These are phyloP conservation scores for Steinernema carpocapsae DNA, from an alignment of 2,888 invertebrate genomes.

Conservation along the genomic window DNA sequence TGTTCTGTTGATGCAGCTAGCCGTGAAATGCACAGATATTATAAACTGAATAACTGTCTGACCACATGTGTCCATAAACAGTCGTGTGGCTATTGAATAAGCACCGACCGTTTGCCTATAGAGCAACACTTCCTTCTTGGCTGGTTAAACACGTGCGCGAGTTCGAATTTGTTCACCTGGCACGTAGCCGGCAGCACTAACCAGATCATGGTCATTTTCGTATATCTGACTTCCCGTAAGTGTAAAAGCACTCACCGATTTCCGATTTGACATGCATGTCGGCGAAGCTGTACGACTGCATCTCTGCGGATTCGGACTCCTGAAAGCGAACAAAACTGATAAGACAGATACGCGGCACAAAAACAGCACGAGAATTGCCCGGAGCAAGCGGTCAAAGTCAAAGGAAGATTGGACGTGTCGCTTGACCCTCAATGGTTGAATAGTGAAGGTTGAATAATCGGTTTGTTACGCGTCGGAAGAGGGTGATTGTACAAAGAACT, in stretches of 20 bases:
- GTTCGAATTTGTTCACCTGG: conserved; percentile 28
- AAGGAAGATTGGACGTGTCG: too few relatives aligned
- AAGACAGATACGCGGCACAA: not conserved
- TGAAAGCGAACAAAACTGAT: not conserved
- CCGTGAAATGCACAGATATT: too few relatives aligned
- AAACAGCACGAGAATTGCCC: not conserved
- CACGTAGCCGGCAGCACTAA: not conserved
- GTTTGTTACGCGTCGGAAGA: conserved; percentile 12
- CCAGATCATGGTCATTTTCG: conserved; percentile 14
- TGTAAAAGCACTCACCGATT: not conserved
- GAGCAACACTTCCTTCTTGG: conserved; percentile 15
- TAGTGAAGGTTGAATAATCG: too few relatives aligned
- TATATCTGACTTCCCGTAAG: not conserved
- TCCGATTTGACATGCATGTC: not conserved
- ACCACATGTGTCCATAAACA: conserved; percentile 35
- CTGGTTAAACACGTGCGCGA: conserved; percentile 30
- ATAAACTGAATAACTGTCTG: too few relatives aligned
- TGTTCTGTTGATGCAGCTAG: too few relatives aligned
- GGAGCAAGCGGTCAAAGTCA: too few relatives aligned
- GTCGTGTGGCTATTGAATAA: not conserved
- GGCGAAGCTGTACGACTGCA: not conserved
- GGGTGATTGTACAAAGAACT: conserved; percentile 28
- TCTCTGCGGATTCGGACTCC: not conserved
- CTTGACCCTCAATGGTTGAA: too few relatives aligned
- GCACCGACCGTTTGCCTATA: not conserved